Base-by-base conservation (phyloP, 1,140 invertebrate genomes). In the Camponotus pennsylvanicus region DNA sequence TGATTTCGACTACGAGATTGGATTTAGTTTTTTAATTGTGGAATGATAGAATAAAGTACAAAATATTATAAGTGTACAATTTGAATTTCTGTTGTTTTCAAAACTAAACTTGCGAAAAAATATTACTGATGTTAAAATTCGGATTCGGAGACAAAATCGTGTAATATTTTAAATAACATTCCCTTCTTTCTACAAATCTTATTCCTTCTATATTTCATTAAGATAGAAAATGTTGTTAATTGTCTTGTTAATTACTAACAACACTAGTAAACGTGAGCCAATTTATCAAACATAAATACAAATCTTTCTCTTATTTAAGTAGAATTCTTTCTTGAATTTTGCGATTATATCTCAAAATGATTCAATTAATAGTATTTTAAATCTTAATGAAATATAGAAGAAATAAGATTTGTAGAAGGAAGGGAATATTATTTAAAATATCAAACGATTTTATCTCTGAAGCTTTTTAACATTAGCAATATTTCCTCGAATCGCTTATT, bases 111-210 rank as follows among this genome's bases (percentile, higher is more conserved):
- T 67, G 66, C 18, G 18, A 78, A 6, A 32, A 66, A 18, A 32
- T 13, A 42, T n/a, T 15, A 34, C 15, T 70, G 40, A 11, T 45
- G 4, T 69, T 82, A 73, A 67, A 75, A 42, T 27, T 27, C 27
- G 59, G 55, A 80, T 13, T 42, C 11, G 13, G 73, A 59, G 80
- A 37, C 3, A 42, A 61, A 84, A 71, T 49, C 34, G 11, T 86
- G 59, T 34, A 45, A 59, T 83, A 76, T 76, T 80, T 42, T 86
- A 88, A 71, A 59, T 76, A 71, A 63, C 8, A 37, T 8, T 78
- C 15, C 1, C 3, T 21, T 76, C 45, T 2, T n/a, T 71, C 4
- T 49, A 52, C 13, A 59, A 7, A 78, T 34, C 15, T 49, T 11
- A 64, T 76, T 13, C 3, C 15, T 40, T 18, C 37, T 42, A 2